Evolutionary conservation across 1,140 invertebrate genomes (phyloP), one percentile per base, ranked within the genome.

Genomic region (Mya arenaria): DNA sequence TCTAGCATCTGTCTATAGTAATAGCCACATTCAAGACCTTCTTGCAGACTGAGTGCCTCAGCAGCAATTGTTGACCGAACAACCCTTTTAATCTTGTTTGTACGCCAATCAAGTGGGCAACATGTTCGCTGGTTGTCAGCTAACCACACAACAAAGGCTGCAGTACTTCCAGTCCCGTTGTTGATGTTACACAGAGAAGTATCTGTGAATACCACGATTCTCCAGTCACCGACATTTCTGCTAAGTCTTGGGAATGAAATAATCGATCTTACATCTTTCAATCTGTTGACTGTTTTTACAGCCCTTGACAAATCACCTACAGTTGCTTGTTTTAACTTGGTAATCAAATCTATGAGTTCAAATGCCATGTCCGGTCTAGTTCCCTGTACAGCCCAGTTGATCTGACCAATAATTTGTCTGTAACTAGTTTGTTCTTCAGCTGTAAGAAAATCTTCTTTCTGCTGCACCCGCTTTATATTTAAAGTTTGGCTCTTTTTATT

Each of bases 341-440:
- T 84, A 41, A 77, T 85, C n/a, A 82, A 37, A 23, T 78, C 78
- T 23, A 84, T 68, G 55, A 85, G 23, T 41, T 82, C 79, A 82
- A 80, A 87, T 37, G 58, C 80, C 60, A 80, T 56, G 63, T 85
- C 84, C 15, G 72, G 84, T 68, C 84, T 69, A 37, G 79, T 78
- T 25, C 68, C 60, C 65, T 65, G 68, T 37, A 66, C 73, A 39
- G 58, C 48, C 83, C 83, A 86, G 48, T 84, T 82, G 13, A 84
- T 23, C 23, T 60, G 65, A 4, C 81, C 81, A 39, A 85, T 36
- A n/a, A 79, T 15, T 56, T 65, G 15, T 23, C 82, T 44, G 34
- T 72, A 85, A 4, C 5, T 5, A 34, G 68, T 58, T 52, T 71
- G 48, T 28, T 84, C 74, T 5, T 80, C 66, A 39, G 6, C n/a